Evolutionary conservation across 2,888 invertebrate species (phyloP), one percentile per base, ranked within the genome.

Genomic region (Drosophila longiperda): DNA sequence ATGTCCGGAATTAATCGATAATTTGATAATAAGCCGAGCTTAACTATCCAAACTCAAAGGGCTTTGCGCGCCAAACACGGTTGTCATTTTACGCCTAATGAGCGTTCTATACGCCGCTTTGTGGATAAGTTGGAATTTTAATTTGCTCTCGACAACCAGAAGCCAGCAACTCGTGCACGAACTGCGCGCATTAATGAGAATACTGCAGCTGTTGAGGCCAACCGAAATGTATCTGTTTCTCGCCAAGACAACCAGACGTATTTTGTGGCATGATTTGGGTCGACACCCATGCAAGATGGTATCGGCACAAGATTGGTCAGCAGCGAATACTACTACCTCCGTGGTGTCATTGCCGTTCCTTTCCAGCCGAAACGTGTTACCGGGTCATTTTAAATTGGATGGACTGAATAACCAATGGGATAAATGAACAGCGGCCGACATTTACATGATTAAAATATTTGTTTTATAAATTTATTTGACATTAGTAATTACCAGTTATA

Each of bases 71-170:
- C 45, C 15, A 45, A 45, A 45, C 23, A 23, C 45, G 23, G 23
- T 45, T 45, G 45, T 45, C 45, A 45, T 45, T 45, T 45, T 45
- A 45, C 45, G 45, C 45, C 45, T 45, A 45, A 45, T 45, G 45
- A 45, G 45, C 45, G 45, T 45, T 45, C 45, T 23, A 20, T 45
- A 45, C 45, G 45, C 20, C 45, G 20, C 8, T 23, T 45, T 45
- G 45, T 15, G 45, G 45, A 45, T 45, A 45, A 45, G 12, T 20
- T 45, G 45, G 45, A 45, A 45, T 45, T 45, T 45, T 23, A 45
- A 45, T 45, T 45, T 45, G 23, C 45, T 45, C 45, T 45, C 45
- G 45, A 45, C 45, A 45, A 45, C 45, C 45, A 45, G 45, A 45
- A 45, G 45, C 45, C 45, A 23, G 23, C 23, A 23, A 20, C 45